These are phyloP conservation scores for Agriopis leucophaearia DNA, from an alignment of 2,888 invertebrate genomes.

Conservation along the genomic window DNA sequence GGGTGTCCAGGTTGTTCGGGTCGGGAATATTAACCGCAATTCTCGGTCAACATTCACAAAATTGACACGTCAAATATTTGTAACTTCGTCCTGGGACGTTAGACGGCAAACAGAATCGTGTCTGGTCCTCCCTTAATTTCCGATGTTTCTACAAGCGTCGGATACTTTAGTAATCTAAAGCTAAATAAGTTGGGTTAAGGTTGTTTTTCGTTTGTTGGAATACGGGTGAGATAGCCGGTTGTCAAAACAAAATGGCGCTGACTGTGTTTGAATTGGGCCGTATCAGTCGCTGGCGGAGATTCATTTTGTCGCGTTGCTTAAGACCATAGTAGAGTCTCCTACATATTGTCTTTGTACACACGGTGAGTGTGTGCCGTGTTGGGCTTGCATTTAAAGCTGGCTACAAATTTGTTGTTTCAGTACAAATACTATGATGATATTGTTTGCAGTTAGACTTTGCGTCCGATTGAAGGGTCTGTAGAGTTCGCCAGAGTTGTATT, in stretches of 20 bases:
- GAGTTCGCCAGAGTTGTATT: conserved; percentile 61
- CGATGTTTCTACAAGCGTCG: conserved; percentile 77
- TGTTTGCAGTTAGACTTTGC: conserved; percentile 84
- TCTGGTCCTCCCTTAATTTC: conserved; percentile 86
- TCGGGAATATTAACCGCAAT: conserved; percentile 86
- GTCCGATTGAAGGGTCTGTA: conserved; percentile 82
- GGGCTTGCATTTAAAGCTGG: conserved; percentile 85
- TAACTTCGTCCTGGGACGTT: conserved; percentile 86
- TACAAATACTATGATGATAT: conserved; percentile 85
- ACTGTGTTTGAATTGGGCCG: conserved; percentile 85
- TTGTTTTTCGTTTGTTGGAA: conserved; percentile 59
- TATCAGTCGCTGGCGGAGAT: conserved; percentile 86
- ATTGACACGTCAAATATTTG: conserved; percentile 88
- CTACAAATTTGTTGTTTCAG: conserved; percentile 86
- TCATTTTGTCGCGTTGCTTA: conserved; percentile 86
- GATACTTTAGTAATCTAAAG: conserved; percentile 58
- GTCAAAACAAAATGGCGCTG: conserved; percentile 86
- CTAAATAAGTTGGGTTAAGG: conserved; percentile 60
- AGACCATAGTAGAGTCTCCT: conserved; percentile 81
- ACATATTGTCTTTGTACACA: conserved; percentile 86
- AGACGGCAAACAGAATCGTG: conserved; percentile 85
- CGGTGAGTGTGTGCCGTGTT: conserved; percentile 82
- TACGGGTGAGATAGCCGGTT: conserved; percentile 76
- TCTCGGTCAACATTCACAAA: conserved; percentile 86
- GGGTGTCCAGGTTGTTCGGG: conserved; percentile 77